A percentile compares a stretch with the other conserved stretches of the same genome.
These are phyloP conservation scores for Hippopotamyrus pictus DNA, from an alignment of 2,797 vertebrate genomes.

Conservation along the genomic window DNA sequence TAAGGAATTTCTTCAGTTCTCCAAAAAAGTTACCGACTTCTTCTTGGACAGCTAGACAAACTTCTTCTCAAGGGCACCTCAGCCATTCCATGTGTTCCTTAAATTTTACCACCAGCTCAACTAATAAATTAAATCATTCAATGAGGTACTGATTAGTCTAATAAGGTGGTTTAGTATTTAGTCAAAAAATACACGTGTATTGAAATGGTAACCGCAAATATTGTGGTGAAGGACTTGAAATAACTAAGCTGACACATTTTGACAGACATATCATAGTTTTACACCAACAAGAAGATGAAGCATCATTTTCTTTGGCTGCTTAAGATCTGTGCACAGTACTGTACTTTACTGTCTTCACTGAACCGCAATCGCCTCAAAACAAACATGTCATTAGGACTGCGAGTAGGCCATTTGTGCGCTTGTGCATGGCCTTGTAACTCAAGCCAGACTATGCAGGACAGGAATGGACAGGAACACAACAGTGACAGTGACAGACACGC, in stretches of 20 bases:
- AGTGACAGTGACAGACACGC: not conserved
- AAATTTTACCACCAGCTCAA: not conserved
- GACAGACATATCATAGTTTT: not conserved
- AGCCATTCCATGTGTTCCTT: not conserved
- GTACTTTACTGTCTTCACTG: not conserved
- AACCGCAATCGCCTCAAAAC: not conserved
- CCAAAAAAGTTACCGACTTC: not conserved
- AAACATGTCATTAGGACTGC: not conserved
- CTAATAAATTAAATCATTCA: not conserved
- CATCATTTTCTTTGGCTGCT: not conserved
- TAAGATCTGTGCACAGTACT: not conserved
- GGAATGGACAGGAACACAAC: conserved; percentile 3
- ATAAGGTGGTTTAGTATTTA: not conserved
- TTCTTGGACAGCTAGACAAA: not conserved
- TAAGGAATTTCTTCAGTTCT: not conserved
- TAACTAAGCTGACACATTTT: not conserved
- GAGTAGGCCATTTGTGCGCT: not conserved
- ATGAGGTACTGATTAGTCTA: not conserved
- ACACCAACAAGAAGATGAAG: not conserved
- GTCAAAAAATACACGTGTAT: not conserved
- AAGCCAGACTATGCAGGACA: not conserved
- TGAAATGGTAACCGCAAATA: not conserved
- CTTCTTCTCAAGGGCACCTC: not conserved
- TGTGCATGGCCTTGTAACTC: not conserved
- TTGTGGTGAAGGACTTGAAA: not conserved